Base-by-base conservation (phyloP, 2,797 vertebrate genomes). In the Xyrichtys novacula region DNA sequence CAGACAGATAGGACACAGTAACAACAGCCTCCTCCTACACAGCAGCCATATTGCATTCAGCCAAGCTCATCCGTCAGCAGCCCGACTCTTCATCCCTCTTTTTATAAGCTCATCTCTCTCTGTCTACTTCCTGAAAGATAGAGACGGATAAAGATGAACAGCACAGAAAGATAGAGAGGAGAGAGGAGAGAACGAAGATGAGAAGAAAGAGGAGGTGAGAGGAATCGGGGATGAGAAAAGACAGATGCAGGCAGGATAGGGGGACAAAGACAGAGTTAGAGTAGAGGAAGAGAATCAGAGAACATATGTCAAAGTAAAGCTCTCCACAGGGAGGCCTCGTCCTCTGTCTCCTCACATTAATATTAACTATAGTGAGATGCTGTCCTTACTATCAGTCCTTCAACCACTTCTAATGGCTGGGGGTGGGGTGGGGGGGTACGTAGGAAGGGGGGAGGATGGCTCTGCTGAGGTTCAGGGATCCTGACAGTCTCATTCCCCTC, bases 401-500 rank as follows among this genome's bases (percentile, higher is more conserved):
- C 88, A 89, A 68, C 77, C 59, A 46, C 69, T 73, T 62, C 65
- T 88, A 86, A 89, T 84, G 81, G 71, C 54, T 9, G 47, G 22
- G 67, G 73, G 54, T 50, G 64, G 58, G 44, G 20, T 29, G 19
- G 71, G 49, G 44, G 36, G 62, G 71, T 0, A 26, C 20, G 12
- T 63, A 8, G 38, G 10, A 9, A 11, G 32, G 47, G 46, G 78
- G 58, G 76, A 67, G 80, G 80, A 82, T 71, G 79, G 78, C 66
- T 86, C 70, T 85, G 86, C 83, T 85, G 76, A 88, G 87, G 88
- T 87, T 91, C 90, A 89, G 85, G 85, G 81, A 88, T 88, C 83
- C 85, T 89, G 88, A 92, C 87, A 87, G 86, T 88, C 87, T 90
- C 80, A 91, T 88, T 90, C 89, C 89, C 87, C 68, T 65, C 71